Conservation (phyloP, 2,797 vertebrate species). For the Eulemur rubriventer region DNA sequence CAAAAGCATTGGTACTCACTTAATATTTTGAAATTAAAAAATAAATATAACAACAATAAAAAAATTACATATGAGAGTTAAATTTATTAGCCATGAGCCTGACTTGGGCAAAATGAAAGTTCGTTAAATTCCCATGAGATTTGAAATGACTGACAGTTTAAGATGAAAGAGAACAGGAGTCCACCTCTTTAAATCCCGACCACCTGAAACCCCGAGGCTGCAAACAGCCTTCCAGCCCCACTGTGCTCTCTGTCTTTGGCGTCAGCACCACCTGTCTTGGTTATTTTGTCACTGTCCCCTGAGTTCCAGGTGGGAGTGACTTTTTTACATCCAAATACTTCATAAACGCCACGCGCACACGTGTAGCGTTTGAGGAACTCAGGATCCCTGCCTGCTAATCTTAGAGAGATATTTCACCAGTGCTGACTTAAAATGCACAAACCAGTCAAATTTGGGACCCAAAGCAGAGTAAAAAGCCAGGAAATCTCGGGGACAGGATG, state of each 20-base stretch:
- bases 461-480: not conserved
- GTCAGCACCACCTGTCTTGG: not conserved
- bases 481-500: not conserved
- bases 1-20: no score
- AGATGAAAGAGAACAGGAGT: not conserved
- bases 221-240: not conserved
- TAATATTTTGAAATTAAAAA: no score
- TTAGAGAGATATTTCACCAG: slow-evolving; percentile 2
- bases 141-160: slow-evolving; percentile 26
- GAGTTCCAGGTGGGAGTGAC: not conserved
- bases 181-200: not conserved
- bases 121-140: not conserved
- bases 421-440: slow-evolving; percentile 6
- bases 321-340: not conserved
- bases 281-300: not conserved
- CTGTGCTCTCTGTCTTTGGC: not conserved
- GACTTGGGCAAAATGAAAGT: slow-evolving; percentile 16
- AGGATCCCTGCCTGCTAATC: not conserved
- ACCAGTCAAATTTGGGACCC: not conserved
- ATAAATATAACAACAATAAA: no score
- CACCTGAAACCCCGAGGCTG: not conserved
- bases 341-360: not conserved
- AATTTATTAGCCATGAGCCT: slow-evolving; percentile 8
- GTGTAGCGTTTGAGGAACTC: not conserved
- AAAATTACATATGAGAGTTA: slow-evolving; percentile 1